Conservation (phyloP, 92 coral and sea anemone species). For the Epizoanthus scotinus region DNA sequence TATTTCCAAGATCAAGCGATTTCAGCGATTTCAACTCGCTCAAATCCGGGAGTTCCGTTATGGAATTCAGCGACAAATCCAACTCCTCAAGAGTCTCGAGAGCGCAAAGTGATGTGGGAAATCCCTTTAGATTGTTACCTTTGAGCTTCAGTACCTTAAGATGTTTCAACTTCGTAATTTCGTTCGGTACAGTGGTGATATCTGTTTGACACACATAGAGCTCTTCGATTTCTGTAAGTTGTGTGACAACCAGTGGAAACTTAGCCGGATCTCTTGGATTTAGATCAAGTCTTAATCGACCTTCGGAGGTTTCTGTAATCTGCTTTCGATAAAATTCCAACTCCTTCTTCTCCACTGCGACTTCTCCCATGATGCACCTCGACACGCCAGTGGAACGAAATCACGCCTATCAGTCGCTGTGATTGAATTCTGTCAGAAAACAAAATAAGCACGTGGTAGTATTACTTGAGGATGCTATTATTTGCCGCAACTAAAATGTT, state of each 20-base stretch:
- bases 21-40: conserved; percentile 15
- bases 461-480: no score
- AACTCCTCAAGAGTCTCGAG: conserved; percentile 11
- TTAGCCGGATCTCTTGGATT: conserved; percentile 1
- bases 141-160: conserved; percentile 39
- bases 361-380: neutral
- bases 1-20: conserved; percentile 39
- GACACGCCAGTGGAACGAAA: no score
- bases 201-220: conserved; percentile 28
- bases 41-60: conserved; percentile 43
- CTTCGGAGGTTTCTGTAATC: conserved; percentile 3
- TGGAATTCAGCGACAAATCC: conserved; percentile 18
- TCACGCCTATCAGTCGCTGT: no score
- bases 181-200: conserved; percentile 35
- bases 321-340: neutral
- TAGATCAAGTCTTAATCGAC: conserved; percentile 28
- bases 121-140: conserved; percentile 32
- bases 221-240: conserved; percentile 40
- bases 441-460: no score
- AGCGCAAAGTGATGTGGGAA: conserved; percentile 47
- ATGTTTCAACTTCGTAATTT: conserved; percentile 14
- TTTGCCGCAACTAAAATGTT: no score
- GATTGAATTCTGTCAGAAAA: no score
- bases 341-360: neutral
- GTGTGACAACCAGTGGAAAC: conserved; percentile 42